Evolutionary conservation across 2,113 vertebrate species (phyloP), one percentile per base, ranked within the genome.

Genomic region (Gymnorhina tibicen): DNA sequence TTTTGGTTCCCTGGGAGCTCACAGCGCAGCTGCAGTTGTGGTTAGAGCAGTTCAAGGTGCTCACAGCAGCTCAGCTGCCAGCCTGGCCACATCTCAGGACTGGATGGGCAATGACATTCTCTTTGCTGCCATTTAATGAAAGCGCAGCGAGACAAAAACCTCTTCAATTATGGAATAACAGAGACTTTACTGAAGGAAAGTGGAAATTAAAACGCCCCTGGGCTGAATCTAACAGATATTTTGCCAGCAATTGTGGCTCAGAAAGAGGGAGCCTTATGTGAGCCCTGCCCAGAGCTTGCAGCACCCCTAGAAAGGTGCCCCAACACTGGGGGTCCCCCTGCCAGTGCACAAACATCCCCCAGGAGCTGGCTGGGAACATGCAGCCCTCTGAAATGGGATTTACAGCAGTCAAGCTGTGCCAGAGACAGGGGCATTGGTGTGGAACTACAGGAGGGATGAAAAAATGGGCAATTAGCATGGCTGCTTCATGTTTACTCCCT

Each of bases 391-490:
- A 35, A 92, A 87, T 1, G 4, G 41, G 27, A 68, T 52, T 32
- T 26, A 32, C 1, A 92, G 84, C 44, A 75, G 47, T 3, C 27
- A 23, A 18, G 14, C 56, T 56, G 30, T 55, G 47, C 35, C 46
- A 77, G 46, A 80, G 21, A 49, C 15, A 52, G 41, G 16, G 44
- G 46, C 70, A 41, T 7, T 46, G 30, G 9, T 39, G 17, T 32
- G 14, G 49, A 69, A 30, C 16, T 16, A 6, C 0, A 0, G 33
- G 0, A 64, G 32, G 55, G 56, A 49, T 16, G 49, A 15, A n/a
- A 59, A 70, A 75, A 16, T 2, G 12, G 41, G 11, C 53, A 50
- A 33, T 70, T 75, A 67, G 39, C 30, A 35, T 3, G n/a, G 80
- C 68, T 72, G 49, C 44, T 87, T 89, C n/a, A 5, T 16, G 16